Conservation (phyloP, 2,888 invertebrate species). For the Pyralis farinalis region DNA sequence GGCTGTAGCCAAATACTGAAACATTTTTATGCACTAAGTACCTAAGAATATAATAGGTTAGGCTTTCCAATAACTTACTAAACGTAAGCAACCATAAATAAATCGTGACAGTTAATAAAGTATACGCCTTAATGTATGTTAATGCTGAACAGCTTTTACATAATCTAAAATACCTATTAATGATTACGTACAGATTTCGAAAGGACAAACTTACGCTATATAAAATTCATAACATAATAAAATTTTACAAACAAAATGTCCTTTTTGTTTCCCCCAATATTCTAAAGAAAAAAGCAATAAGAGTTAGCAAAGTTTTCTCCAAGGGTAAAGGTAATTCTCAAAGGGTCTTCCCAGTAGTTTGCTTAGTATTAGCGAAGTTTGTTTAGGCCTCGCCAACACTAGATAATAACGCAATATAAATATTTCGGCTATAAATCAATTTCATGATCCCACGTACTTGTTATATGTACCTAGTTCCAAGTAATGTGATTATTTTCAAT, state of each 20-base stretch:
- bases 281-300: slow-evolving; percentile 52
- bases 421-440: slow-evolving; percentile 54
- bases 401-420: slow-evolving; percentile 65
- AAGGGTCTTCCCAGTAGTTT: slow-evolving; percentile 59
- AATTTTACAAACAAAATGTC: slow-evolving; percentile 29
- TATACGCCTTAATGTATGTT: no score
- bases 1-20: no score
- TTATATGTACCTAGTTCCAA: no score
- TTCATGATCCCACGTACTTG: slow-evolving; percentile 13
- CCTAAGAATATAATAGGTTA: no score
- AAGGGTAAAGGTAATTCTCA: slow-evolving; percentile 58
- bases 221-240: slow-evolving; percentile 18
- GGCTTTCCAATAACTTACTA: no score
- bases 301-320: slow-evolving; percentile 55
- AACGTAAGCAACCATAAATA: no score
- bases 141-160: no score
- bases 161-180: no score
- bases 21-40: no score
- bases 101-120: no score
- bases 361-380: slow-evolving; percentile 65
- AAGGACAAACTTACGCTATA: not conserved
- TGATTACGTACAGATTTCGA: no score
- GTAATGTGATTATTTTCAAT: no score
- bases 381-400: slow-evolving; percentile 58
- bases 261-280: slow-evolving; percentile 38